phyloP scores from a whole-genome alignment of 2,113 vertebrate genomes.

The Mastomys natalensis region DNA sequence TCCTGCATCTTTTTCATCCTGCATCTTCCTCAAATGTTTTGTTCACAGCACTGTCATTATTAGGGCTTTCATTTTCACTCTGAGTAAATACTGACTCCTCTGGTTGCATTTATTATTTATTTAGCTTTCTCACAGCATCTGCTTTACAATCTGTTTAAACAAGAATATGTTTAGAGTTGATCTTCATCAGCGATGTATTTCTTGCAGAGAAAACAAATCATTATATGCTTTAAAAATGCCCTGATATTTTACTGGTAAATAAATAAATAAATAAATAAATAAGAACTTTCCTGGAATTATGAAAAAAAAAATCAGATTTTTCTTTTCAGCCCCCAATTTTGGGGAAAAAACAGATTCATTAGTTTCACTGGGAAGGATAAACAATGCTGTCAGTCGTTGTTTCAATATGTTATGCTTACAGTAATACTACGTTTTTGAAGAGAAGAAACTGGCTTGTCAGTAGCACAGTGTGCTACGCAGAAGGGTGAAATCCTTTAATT shows the following conservation, averaged over 20 bases:
- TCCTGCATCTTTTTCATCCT: conserved; percentile 35
- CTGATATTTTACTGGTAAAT: conserved; percentile 28
- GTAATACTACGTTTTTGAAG: neutral
- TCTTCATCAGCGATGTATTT: conserved; percentile 50
- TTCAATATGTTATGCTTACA: neutral
- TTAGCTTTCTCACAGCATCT: conserved; percentile 73
- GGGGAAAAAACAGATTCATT: neutral
- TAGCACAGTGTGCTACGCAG: neutral
- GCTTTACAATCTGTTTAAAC: conserved; percentile 75
- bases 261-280: neutral
- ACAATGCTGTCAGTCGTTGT: neutral
- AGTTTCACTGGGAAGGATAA: neutral
- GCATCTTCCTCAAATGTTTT: conserved; percentile 74
- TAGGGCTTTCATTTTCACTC: conserved; percentile 72
- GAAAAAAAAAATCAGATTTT: neutral
- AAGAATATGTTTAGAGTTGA: conserved; percentile 57
- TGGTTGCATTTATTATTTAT: conserved; percentile 70
- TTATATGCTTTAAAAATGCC: conserved; percentile 44
- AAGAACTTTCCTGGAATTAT: neutral
- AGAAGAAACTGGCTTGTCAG: conserved; percentile 45
- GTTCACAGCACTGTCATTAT: conserved; percentile 76
- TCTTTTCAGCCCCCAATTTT: conserved; percentile 9
- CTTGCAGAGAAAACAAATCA: conserved; percentile 37
- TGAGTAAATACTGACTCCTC: conserved; percentile 66
- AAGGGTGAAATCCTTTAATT: conserved; percentile 18